Evolutionary conservation across 2,797 vertebrate species (phyloP), one percentile per base, ranked within the genome.

Genomic region (Ptychadena robeensis): DNA sequence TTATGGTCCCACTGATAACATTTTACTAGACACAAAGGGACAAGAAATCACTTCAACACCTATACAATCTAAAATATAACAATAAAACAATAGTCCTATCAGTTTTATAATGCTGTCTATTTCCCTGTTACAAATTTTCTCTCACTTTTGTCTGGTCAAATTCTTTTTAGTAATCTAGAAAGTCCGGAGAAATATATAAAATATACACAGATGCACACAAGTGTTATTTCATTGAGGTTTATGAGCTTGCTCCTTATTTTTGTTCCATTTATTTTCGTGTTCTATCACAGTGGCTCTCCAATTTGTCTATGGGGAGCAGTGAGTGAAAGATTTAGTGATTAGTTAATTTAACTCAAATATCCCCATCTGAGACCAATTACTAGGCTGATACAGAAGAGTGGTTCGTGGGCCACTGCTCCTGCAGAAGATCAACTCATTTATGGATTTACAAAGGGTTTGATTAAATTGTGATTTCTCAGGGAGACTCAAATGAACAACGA

Each of bases 281-380:
- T 40, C 34, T 40, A 72, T 37, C 37, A 31, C 48, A 72, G 22
- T 80, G 68, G 35, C 28, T 80, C 27, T 34, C 44, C 64, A 77
- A 77, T 77, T 66, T 66, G 10, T 32, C 74, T 30, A 48, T 61
- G 40, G 74, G 74, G 74, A 77, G 59, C 74, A 48, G 4, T 40
- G 73, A 76, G 63, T 77, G 63, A 77, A 77, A 77, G 74, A 77
- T 66, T 77, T 77, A 66, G 74, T 77, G 74, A 77, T 77, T 77
- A 77, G 74, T 63, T 28, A 66, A 77, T 77, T 77, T 77, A 77
- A 15, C 65, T 66, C 74, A 77, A 66, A 77, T 77, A 48, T 66
- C 18, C 63, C 61, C 74, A 66, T 66, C 25, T 77, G 63, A 61
- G 74, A 77, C 74, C 74, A 77, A 77, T 77, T 77, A 77, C 74